phyloP scores from a whole-genome alignment of 2,113 vertebrate genomes.

The Phaethornis superciliosus region DNA sequence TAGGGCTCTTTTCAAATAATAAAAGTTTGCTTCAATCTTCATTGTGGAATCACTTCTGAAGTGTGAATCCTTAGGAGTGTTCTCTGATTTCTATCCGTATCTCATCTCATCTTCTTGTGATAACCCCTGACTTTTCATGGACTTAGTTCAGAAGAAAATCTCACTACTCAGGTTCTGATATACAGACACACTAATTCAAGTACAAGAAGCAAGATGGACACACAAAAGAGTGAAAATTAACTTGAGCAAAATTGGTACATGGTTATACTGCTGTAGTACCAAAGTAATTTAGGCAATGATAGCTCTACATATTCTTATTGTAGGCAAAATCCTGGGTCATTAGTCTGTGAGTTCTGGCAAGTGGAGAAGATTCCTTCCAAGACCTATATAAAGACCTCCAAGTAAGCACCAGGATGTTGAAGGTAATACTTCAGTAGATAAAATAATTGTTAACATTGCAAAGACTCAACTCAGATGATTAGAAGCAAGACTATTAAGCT shows the following conservation, averaged over 20 bases:
- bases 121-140: background rate
- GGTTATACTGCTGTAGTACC: background rate
- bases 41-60: background rate
- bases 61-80: background rate
- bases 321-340: background rate
- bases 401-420: background rate
- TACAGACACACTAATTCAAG: background rate
- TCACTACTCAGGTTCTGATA: background rate
- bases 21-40: background rate
- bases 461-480: background rate
- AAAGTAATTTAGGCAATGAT: background rate
- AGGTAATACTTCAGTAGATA: background rate
- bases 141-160: background rate
- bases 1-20: constrained; percentile 8
- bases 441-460: background rate
- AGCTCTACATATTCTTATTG: background rate
- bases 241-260: background rate
- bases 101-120: background rate
- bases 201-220: background rate
- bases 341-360: background rate
- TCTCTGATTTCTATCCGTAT: background rate
- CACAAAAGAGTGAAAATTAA: background rate
- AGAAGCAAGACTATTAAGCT: background rate
- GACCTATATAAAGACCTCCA: background rate
- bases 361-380: background rate